Evolutionary conservation across 2,888 invertebrate genomes (phyloP).

Genomic region (Ferrisia virgata): DNA sequence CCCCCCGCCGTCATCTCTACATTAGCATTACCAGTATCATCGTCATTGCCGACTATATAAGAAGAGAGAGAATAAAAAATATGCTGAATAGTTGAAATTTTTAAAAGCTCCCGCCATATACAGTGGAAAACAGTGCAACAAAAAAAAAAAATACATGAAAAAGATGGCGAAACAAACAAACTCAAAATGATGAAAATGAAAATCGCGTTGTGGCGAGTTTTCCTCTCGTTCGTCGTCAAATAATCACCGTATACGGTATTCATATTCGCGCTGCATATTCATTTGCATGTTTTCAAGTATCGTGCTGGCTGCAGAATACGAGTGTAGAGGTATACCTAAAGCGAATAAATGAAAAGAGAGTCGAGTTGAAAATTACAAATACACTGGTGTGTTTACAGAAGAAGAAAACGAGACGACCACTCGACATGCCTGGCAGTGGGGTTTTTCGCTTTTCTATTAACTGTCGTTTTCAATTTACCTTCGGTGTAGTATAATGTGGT

Average conservation of each 20-base stretch:
- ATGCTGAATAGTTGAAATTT: constrained; percentile 38
- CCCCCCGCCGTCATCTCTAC: too few relatives aligned
- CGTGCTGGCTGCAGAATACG: constrained; percentile 20
- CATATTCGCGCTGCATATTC: constrained; percentile 40
- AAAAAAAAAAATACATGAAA: background rate
- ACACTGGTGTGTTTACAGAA: constrained; percentile 33
- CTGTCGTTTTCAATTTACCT: constrained; percentile 37
- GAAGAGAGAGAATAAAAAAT: constrained; percentile 19
- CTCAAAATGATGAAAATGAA: constrained; percentile 37
- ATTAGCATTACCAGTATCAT: background rate
- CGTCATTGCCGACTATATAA: background rate
- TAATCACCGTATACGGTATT: constrained; percentile 24
- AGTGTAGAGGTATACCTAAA: too few relatives aligned
- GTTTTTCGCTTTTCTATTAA: constrained; percentile 28
- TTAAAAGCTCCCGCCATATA: background rate
- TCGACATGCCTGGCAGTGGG: background rate
- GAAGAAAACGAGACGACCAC: constrained; percentile 37
- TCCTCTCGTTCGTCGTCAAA: constrained; percentile 21
- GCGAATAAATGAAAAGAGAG: constrained; percentile 16
- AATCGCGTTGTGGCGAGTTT: constrained; percentile 31
- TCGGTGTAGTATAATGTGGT: background rate
- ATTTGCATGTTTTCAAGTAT: constrained; percentile 44
- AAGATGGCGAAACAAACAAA: constrained; percentile 40
- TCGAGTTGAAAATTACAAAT: constrained; percentile 40
- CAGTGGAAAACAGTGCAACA: background rate